Evolutionary conservation across 2,797 vertebrate genomes (phyloP), one percentile per base, ranked within the genome.

Genomic region (Myiotriccus ornatus): DNA sequence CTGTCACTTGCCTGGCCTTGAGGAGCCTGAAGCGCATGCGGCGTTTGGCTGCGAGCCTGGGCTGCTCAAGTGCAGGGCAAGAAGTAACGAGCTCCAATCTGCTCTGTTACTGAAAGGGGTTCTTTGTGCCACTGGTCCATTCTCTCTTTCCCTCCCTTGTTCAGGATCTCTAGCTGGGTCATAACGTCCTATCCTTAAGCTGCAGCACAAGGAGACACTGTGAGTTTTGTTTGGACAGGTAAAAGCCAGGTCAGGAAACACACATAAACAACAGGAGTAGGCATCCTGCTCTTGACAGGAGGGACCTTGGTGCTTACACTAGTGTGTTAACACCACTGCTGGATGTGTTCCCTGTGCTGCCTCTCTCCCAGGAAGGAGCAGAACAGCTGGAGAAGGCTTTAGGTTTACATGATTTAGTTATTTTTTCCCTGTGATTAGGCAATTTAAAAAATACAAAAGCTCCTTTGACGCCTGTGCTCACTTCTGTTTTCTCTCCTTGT

Each of bases 11-110:
- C 24, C 70, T 62, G 39, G 18, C 64, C 24, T 53, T 0, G 0
- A 39, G 53, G 41, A 71, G 41, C 41, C 37, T 9, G 9, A 15
- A 52, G 47, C 14, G 6, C 7, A 22, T 1, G 0, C 3, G 13
- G 55, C 0, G 0, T 84, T 84, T 23, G 43, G 7, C 15, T 73
- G 39, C 0, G 0, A 83, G 28, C 46, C 2, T 3, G 15, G 21
- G 30, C 63, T 92, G 71, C 71, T 74, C 37, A 14, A 39, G 21
- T 46, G 41, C 55, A 28, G 62, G 55, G 75, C 53, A 47, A 57
- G 60, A 86, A 70, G 35, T 44, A 28, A 62, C 44, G 65, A 57
- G 46, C 46, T 27, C 14, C 27, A 19, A 8, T 88, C 68, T 86
- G 32, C 64, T 39, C 8, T 44, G 27, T 52, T 59, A 7, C 11